These are phyloP conservation scores for Delia radicum DNA, from an alignment of 1,140 invertebrate species.

Conservation along the genomic window DNA sequence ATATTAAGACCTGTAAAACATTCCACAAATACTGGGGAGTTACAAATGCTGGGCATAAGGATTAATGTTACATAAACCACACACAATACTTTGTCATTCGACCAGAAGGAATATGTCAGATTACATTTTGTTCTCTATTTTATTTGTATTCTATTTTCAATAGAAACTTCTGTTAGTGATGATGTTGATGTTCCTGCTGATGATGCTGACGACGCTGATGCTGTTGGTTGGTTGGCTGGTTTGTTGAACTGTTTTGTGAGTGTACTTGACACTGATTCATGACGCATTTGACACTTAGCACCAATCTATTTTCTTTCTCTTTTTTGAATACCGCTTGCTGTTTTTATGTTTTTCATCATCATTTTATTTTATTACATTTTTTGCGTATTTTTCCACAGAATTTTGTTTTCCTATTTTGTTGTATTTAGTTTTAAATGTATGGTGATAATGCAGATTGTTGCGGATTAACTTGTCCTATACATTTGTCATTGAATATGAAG, in stretches of 20 bases:
- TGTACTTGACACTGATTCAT: conserved; percentile 22
- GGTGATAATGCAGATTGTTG: conserved; percentile 13
- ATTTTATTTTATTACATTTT: not conserved
- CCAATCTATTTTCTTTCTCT: conserved; percentile 8
- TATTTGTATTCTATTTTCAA: not conserved
- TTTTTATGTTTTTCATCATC: not conserved
- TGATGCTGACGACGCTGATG: no score
- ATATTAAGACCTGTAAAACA: conserved; percentile 5
- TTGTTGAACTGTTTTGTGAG: not conserved
- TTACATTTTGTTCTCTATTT: conserved; percentile 13
- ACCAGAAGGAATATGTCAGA: conserved; percentile 22
- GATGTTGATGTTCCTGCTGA: not conserved
- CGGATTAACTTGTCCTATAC: conserved; percentile 16
- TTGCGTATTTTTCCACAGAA: not conserved
- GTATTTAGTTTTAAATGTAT: not conserved
- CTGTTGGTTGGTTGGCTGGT: not conserved
- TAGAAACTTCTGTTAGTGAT: no score
- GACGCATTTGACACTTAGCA: conserved; percentile 21
- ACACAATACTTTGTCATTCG: conserved; percentile 22
- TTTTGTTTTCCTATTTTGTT: not conserved
- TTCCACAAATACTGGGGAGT: not conserved
- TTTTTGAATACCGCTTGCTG: not conserved
- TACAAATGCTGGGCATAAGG: not conserved
- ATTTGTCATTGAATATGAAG: not conserved
- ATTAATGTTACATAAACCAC: conserved; percentile 13